These are phyloP conservation scores for Zophobas atratus DNA, from an alignment of 1,140 invertebrate genomes.

Conservation along the genomic window DNA sequence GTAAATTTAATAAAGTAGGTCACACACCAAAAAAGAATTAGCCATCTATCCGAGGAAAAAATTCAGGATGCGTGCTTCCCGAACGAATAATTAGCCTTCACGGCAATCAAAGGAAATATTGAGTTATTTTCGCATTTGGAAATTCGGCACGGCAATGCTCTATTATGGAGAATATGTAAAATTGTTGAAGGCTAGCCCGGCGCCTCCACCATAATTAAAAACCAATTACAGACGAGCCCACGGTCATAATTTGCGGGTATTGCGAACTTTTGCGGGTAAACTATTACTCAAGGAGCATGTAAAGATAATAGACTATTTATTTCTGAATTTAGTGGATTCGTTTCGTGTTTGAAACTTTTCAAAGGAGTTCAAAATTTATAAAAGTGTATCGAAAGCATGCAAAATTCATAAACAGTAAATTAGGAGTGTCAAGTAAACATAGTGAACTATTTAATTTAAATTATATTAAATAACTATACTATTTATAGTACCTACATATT, in stretches of 20 bases:
- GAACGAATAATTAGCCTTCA: slow-evolving; percentile 33
- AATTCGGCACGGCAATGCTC: slow-evolving; percentile 13
- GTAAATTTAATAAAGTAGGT: slow-evolving; percentile 39
- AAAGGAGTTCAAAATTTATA: too few species aligned
- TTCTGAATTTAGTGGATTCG: too few species aligned
- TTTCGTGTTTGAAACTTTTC: too few species aligned
- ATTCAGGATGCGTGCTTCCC: slow-evolving; percentile 18
- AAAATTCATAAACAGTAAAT: too few species aligned
- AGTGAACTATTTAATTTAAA: too few species aligned
- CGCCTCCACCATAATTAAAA: slow-evolving; percentile 34
- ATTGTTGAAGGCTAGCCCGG: neutral
- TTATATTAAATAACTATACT: too few species aligned
- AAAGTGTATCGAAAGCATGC: too few species aligned
- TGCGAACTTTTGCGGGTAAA: too few species aligned
- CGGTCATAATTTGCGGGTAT: slow-evolving; percentile 8
- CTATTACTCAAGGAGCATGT: too few species aligned
- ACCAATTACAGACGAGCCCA: slow-evolving; percentile 2
- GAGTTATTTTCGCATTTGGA: slow-evolving; percentile 39
- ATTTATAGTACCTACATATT: too few species aligned
- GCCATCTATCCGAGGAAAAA: slow-evolving; percentile 4
- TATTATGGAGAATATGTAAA: neutral
- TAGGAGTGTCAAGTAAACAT: too few species aligned
- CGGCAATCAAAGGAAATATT: slow-evolving; percentile 36
- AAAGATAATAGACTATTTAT: too few species aligned
- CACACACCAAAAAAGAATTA: slow-evolving; percentile 34